Evolutionary conservation across 1,140 invertebrate genomes (phyloP).

Genomic region (Neodiprion pinetum): DNA sequence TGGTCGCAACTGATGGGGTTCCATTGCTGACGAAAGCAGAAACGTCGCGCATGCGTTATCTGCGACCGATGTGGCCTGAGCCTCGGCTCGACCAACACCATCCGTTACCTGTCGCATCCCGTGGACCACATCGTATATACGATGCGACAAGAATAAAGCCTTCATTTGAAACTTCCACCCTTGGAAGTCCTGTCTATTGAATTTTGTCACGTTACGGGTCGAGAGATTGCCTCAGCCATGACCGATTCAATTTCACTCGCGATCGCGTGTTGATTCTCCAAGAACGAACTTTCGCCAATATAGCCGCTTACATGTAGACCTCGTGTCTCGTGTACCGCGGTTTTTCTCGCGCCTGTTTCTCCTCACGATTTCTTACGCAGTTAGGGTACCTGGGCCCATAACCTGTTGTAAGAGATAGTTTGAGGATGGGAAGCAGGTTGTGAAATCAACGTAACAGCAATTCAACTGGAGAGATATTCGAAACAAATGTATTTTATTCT

Average conservation of each 20-base stretch:
- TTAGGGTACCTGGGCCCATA: background rate
- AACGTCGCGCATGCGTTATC: slow-evolving; percentile 29
- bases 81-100: slow-evolving; percentile 1
- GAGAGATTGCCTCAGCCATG: slow-evolving; percentile 25
- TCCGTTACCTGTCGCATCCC: slow-evolving; percentile 9
- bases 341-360: background rate
- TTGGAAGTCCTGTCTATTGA: slow-evolving; percentile 30
- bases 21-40: slow-evolving; percentile 21
- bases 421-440: no score
- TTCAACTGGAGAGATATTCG: no score
- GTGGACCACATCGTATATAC: slow-evolving; percentile 19
- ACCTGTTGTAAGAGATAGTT: background rate
- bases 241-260: slow-evolving; percentile 8
- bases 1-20: slow-evolving; percentile 23
- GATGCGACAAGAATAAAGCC: slow-evolving; percentile 21
- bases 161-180: slow-evolving; percentile 26
- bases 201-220: slow-evolving; percentile 21
- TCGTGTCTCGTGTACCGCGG: background rate
- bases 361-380: background rate
- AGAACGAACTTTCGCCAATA: background rate
- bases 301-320: slow-evolving; percentile 2
- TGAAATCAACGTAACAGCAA: no score
- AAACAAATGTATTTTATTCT: no score
- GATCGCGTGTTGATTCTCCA: background rate
- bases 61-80: slow-evolving; percentile 8